Base-by-base conservation (phyloP, 1,140 invertebrate species). In the Latrodectus geometricus region DNA sequence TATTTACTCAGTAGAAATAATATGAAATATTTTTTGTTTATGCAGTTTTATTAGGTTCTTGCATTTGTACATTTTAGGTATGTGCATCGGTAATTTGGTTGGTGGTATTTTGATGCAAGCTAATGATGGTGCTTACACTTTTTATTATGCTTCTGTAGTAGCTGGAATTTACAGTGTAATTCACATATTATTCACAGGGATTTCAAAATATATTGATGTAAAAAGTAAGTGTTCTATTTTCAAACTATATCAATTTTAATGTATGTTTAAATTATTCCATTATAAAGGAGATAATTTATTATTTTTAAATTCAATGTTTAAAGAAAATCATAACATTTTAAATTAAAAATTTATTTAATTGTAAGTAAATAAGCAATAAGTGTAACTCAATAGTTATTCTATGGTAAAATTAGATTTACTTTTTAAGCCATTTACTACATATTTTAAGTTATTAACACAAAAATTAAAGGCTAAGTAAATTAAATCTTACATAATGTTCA, bases 11-110 rank as follows among this genome's bases (percentile, higher is more conserved):
- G 1, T 35, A 35, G 35, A 35, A 35, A 35, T 65, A n/a, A n/a
- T n/a, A 65, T n/a, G 2, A n/a, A 65, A 7, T 65, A 65, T 23
- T 72, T 72, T 9, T 72, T 72, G n/a, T 72, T 72, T 21, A 5
- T 72, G 14, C 21, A 23, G 9, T 21, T 17, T 20, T 72, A n/a
- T 14, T 7, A 65, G 3, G 7, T 65, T 20, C 69, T 72, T 17
- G 35, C 35, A 35, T 35, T 35, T 80, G 74, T 83, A 61, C 17
- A 20, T 76, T 76, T 76, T 48, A 87, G 86, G 86, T 56, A 81
- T 87, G 78, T 72, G 54, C 35, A n/a, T 82, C 69, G 86, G 86
- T 65, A 87, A 82, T 70, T 15, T 87, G 23, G 23, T 87, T n/a
- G 73, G 86, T 61, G 86, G 86, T 15, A 54, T 87, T 70, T 20